phyloP scores from a whole-genome alignment of 2,797 vertebrate genomes.

The Agapornis canus region DNA sequence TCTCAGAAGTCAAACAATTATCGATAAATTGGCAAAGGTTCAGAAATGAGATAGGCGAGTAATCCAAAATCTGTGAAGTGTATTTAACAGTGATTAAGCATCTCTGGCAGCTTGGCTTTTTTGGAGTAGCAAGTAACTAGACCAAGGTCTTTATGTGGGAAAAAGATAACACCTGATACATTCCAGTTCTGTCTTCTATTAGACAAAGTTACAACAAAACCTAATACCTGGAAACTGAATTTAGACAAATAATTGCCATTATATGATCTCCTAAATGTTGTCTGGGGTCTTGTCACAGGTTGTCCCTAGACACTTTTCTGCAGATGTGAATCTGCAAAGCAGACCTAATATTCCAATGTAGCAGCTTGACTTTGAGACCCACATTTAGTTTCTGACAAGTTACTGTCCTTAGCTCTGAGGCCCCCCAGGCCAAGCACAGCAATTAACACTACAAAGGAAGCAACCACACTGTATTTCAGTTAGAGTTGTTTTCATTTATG shows the following conservation, averaged over 20 bases:
- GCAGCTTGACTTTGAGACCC: not conserved
- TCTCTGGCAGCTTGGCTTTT: not conserved
- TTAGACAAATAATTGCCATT: not conserved
- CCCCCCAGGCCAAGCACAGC: not conserved
- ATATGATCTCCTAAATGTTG: not conserved
- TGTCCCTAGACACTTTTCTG: not conserved
- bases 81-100: not conserved
- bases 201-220: constrained; percentile 3
- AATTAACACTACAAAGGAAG: not conserved
- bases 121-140: not conserved
- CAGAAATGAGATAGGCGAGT: not conserved
- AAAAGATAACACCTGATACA: not conserved
- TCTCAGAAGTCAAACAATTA: not conserved
- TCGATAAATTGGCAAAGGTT: not conserved
- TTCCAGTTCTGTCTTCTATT: not conserved
- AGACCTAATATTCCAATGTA: not conserved
- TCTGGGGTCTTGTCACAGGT: not conserved
- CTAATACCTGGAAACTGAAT: not conserved
- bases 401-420: not conserved
- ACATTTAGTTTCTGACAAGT: not conserved
- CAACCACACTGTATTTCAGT: not conserved
- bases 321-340: not conserved
- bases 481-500: not conserved
- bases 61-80: not conserved
- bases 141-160: not conserved